A percentile compares a stretch with the other conserved stretches of the same genome.
Evolutionary conservation across 2,797 vertebrate genomes (phyloP).

Genomic region (Gastrophryne carolinensis): DNA sequence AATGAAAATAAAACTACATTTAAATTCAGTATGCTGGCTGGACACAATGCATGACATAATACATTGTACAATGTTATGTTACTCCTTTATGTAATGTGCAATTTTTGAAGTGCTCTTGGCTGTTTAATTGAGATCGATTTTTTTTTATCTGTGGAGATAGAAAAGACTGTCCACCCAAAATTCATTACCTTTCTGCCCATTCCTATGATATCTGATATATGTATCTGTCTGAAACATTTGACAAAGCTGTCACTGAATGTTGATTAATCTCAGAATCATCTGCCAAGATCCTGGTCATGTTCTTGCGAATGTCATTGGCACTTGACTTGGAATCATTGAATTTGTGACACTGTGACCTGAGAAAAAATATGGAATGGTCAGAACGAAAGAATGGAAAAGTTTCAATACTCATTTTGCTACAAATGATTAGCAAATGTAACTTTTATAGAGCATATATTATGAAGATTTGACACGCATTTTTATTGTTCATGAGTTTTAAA

Average conservation of each 20-base stretch:
- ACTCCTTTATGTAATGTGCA: background rate
- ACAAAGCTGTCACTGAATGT: constrained; percentile 35
- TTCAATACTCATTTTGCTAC: too few relatives aligned
- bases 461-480: too few relatives aligned
- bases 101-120: background rate
- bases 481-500: too few relatives aligned
- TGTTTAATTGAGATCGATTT: background rate
- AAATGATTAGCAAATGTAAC: too few relatives aligned
- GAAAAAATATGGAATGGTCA: background rate
- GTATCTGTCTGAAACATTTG: constrained; percentile 20
- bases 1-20: too few relatives aligned
- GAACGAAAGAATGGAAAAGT: too few relatives aligned
- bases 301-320: constrained; percentile 14
- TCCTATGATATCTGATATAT: constrained; percentile 20
- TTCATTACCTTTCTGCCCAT: constrained; percentile 7
- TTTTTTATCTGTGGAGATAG: constrained; percentile 1
- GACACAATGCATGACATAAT: too few relatives aligned
- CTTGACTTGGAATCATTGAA: constrained; percentile 29
- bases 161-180: constrained; percentile 8
- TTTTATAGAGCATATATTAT: too few relatives aligned
- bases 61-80: too few relatives aligned
- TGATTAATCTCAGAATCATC: constrained; percentile 25
- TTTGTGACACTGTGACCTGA: background rate
- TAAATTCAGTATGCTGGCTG: too few relatives aligned
- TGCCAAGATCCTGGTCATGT: background rate